Conservation (phyloP, 1,140 invertebrate species). For the Ceratina australensis region DNA sequence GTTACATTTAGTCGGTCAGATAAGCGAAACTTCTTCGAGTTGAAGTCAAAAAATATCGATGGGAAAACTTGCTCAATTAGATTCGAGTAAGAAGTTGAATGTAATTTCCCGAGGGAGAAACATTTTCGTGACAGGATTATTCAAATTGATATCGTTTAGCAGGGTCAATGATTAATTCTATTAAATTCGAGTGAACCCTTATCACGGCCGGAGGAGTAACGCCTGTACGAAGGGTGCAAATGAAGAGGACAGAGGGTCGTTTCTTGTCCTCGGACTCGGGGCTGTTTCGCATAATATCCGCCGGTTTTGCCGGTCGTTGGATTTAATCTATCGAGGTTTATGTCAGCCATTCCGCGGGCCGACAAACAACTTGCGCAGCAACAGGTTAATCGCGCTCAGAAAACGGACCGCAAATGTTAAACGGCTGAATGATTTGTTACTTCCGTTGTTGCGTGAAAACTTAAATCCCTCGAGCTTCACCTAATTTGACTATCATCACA, state of each 20-base stretch:
- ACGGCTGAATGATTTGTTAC: slow-evolving; percentile 17
- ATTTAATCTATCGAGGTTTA: slow-evolving; percentile 43
- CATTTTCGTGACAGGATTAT: no score
- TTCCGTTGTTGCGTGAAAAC: slow-evolving; percentile 16
- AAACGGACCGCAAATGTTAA: slow-evolving; percentile 56
- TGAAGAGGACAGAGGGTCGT: background rate
- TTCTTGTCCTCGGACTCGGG: slow-evolving; percentile 36
- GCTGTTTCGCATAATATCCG: slow-evolving; percentile 51
- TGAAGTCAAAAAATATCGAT: background rate
- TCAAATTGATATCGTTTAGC: background rate
- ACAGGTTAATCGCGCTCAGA: slow-evolving; percentile 58
- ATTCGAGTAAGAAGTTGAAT: background rate
- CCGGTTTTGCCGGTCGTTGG: slow-evolving; percentile 27
- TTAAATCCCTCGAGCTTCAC: background rate
- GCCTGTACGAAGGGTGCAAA: background rate
- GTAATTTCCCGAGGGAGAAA: no score
- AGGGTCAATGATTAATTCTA: slow-evolving; percentile 24
- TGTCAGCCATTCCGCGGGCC: slow-evolving; percentile 46
- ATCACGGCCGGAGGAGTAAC: background rate
- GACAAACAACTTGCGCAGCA: slow-evolving; percentile 55
- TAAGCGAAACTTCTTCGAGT: background rate
- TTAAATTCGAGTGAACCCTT: background rate
- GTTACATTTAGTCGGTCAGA: background rate
- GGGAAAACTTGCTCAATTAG: background rate
- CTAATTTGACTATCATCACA: background rate